Evolutionary conservation across 2,797 vertebrate genomes (phyloP), one percentile per base, ranked within the genome.

Genomic region (Halcyon badia): DNA sequence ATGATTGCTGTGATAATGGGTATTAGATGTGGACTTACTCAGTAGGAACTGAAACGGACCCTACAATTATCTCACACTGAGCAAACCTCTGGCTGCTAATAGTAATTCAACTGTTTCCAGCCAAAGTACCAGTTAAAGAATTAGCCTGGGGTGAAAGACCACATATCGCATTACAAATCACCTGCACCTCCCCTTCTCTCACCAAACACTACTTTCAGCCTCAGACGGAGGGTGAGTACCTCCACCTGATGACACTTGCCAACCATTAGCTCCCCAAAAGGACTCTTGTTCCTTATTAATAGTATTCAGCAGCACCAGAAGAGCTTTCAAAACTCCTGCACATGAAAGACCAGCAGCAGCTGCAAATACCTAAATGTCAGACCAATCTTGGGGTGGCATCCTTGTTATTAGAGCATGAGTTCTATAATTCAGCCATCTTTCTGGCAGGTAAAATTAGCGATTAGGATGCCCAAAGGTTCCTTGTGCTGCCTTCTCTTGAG

Each of bases 121-220:
- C 75, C 57, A 6, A 78, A 68, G 81, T 75, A 70, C 69, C 86
- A 91, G 78, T 28, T 81, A 72, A 92, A 92, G 90, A 95, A 96
- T 96, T 94, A 94, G 94, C 95, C 92, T 0, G 30, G 62, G 92
- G 95, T 94, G 78, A 76, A 71, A 75, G 71, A 89, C 79, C 87
- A 69, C 0, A 0, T 58, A 89, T 42, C 17, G 1, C 57, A 37
- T 92, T 76, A 86, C 92, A 87, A 31, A 81, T 81, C 75, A 89
- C 75, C 83, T 69, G 60, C 75, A 68, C 78, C 88, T 82, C 85
- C 92, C 64, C 57, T 92, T 33, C 73, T 81, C 90, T 88, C 9
- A 2, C 51, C 78, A 80, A 44, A 57, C 35, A 19, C 0, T 0
- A 41, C 56, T 83, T 61, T 75, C 69, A 54, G 89, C 85, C 46